phyloP scores from a whole-genome alignment of 2,113 vertebrate species.

The Orthonyx spaldingii region DNA sequence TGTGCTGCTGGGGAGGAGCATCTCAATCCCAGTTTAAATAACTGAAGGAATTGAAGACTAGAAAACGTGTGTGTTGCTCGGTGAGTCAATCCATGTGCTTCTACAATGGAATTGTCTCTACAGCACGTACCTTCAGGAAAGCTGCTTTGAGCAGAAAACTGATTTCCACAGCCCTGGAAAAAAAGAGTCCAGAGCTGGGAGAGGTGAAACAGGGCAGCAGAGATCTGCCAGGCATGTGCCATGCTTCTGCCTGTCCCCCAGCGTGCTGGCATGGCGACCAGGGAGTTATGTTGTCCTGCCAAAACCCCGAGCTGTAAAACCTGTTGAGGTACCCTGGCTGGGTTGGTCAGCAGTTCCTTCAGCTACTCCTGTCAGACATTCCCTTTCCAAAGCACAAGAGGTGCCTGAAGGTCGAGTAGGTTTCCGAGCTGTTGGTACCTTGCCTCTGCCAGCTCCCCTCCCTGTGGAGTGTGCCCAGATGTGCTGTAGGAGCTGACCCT shows the following conservation, averaged over 20 bases:
- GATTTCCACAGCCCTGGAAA: not conserved
- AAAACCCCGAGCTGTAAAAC: not conserved
- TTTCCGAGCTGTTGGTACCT: fast-evolving
- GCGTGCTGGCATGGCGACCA: fast-evolving
- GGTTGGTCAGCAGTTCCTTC: not conserved
- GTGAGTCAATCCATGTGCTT: not conserved
- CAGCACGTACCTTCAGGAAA: not conserved
- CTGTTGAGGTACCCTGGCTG: not conserved
- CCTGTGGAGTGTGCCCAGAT: not conserved
- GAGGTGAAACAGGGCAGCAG: not conserved
- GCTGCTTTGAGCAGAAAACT: not conserved
- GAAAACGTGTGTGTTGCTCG: not conserved
- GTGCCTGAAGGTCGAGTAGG: not conserved
- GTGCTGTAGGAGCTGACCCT: not conserved
- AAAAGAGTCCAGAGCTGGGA: not conserved
- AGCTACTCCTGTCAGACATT: not conserved
- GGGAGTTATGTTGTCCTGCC: not conserved
- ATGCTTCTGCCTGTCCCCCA: not conserved
- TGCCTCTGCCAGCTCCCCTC: not conserved
- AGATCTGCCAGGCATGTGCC: not conserved
- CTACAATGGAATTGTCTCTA: not conserved
- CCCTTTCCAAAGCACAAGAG: not conserved
- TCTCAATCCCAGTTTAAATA: not conserved
- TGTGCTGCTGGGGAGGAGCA: not conserved
- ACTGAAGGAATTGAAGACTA: not conserved